These are phyloP conservation scores for Neodon shergylaensis DNA, from an alignment of 2,113 vertebrate species.

Conservation along the genomic window DNA sequence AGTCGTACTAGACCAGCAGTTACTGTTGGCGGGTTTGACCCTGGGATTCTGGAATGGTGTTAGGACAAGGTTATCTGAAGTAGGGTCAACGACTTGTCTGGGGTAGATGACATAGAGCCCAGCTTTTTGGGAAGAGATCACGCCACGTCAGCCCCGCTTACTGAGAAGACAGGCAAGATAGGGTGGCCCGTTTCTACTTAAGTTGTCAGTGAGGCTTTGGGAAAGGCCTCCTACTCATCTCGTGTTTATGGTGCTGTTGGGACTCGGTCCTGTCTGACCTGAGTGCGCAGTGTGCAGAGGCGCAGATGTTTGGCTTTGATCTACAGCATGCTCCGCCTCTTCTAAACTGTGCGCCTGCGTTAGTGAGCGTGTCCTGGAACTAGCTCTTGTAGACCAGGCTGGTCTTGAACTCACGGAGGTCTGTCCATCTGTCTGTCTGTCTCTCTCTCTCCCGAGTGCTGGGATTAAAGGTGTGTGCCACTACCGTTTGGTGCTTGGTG, in stretches of 20 bases:
- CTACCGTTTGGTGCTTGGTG: no score
- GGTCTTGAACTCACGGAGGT: no score
- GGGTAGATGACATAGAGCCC: neutral
- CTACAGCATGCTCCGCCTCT: neutral
- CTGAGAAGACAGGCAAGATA: rapidly evolving
- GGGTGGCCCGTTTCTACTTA: no score
- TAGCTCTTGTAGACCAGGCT: no score
- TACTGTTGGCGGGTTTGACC: neutral
- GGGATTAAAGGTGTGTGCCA: neutral
- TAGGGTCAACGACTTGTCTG: neutral
- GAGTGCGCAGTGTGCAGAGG: neutral
- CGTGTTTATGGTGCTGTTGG: neutral
- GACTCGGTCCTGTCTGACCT: neutral
- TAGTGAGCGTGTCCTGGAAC: neutral
- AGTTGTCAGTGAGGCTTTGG: rapidly evolving
- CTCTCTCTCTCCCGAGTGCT: neutral
- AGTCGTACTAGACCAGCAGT: rapidly evolving
- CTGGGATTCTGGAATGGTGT: neutral
- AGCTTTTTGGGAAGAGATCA: neutral
- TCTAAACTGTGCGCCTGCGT: neutral
- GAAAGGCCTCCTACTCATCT: no score
- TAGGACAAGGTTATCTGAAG: neutral
- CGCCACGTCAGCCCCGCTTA: neutral
- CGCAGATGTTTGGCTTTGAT: neutral
- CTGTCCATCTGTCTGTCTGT: no score